Percentiles rank a stretch among this genome's conserved stretches.
Conservation (phyloP, 2,797 vertebrate genomes). For the Danio kyathit region DNA sequence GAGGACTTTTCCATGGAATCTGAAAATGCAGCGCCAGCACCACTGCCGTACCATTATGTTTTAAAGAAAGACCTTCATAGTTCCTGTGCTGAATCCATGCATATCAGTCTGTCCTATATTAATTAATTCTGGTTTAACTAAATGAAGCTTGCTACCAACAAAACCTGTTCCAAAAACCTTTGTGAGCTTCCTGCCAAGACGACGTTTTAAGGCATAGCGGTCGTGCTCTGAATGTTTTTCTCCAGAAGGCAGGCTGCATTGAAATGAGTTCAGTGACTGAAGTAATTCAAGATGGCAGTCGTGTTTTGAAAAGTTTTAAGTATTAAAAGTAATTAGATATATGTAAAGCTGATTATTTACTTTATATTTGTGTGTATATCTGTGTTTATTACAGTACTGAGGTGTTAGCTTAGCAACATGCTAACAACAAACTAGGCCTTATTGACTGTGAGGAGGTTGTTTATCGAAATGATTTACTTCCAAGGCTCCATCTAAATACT, state of each 20-base stretch:
- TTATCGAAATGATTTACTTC: no score
- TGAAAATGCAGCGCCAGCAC: constrained; percentile 20
- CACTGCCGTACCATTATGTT: constrained; percentile 6
- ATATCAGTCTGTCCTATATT: not conserved
- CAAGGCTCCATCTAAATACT: not conserved
- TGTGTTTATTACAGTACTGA: not conserved
- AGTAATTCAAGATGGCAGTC: not conserved
- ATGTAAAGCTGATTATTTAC: not conserved
- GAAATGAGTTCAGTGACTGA: not conserved
- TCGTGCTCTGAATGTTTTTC: not conserved
- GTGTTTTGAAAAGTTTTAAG: no score
- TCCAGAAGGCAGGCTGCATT: not conserved
- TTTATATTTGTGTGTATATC: not conserved
- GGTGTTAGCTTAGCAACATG: constrained; percentile 14
- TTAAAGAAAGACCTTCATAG: constrained; percentile 5
- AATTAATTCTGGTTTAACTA: not conserved
- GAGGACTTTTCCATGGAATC: constrained; percentile 12
- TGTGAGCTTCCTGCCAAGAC: not conserved
- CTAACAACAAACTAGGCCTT: not conserved
- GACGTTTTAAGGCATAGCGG: not conserved
- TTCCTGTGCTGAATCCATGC: constrained; percentile 10
- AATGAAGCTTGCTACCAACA: not conserved
- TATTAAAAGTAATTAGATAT: not conserved
- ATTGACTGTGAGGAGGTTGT: no score
- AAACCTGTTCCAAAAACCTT: constrained; percentile 28